Evolutionary conservation across 2,888 invertebrate species (phyloP), one percentile per base, ranked within the genome.

Genomic region (Amphipyra tragopoginis): DNA sequence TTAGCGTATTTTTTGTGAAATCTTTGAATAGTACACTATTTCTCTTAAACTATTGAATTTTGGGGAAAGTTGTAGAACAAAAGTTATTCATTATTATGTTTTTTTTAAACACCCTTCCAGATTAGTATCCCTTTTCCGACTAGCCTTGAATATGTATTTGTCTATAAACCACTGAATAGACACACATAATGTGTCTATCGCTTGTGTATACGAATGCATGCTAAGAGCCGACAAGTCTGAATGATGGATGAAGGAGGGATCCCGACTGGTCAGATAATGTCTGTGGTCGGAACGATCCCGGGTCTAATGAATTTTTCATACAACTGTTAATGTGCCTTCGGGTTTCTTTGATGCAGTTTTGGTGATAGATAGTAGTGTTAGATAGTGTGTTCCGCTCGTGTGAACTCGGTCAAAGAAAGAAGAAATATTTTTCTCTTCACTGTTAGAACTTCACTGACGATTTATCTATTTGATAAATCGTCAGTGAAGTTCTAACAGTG

Each of bases 211-310:
- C 51, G 42, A 69, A 59, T 60, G 77, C 71, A 76, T 70, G 64
- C 65, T 76, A 67, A 74, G 65, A 81, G 79, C 66, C 77, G 77
- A 61, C 62, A 62, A 44, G 58, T 0, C 79, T 83, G 87, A 89
- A 88, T 90, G 89, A 90, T 90, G 86, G 87, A 89, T 88, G 89
- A 84, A 82, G 63, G 61, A 60, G 65, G 64, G 43, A 39, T 52
- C 65, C 59, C 72, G 57, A 66, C 68, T 57, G 53, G 59, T 55
- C 79, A 65, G 77, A 75, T 77, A 82, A 84, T 82, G 85, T 58
- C 65, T 68, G 56, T 36, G 55, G 55, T 79, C 72, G 77, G 78
- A 74, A 74, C 66, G 72, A 77, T 76, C 75, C 65, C 60, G 65
- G 34, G 58, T 40, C 72, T 78, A 79, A 79, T 78, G 78, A 78